These are phyloP conservation scores for Lophius piscatorius DNA, from an alignment of 2,113 vertebrate species.

Conservation along the genomic window DNA sequence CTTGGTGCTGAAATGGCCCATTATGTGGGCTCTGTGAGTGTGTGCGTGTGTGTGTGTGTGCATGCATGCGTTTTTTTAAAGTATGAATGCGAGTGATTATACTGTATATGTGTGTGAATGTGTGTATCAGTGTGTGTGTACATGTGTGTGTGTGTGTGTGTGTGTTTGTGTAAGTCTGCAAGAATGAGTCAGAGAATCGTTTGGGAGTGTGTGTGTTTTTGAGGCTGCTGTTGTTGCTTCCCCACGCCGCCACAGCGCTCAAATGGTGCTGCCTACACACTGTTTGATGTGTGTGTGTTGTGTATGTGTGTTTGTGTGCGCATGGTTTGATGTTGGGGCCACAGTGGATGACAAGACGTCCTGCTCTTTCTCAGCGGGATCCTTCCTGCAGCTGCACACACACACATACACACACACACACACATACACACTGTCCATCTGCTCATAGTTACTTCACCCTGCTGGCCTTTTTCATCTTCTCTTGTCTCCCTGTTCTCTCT, in stretches of 20 bases:
- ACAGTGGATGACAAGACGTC: slow-evolving; percentile 70
- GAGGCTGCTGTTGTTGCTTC: slow-evolving; percentile 68
- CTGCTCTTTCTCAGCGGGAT: slow-evolving; percentile 78
- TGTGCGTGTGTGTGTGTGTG: slow-evolving; percentile 37
- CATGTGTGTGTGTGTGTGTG: slow-evolving; percentile 18
- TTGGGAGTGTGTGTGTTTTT: slow-evolving; percentile 21
- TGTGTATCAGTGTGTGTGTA: slow-evolving; percentile 30
- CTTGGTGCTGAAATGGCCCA: slow-evolving; percentile 72
- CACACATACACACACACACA: slow-evolving; percentile 26
- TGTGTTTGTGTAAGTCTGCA: no score
- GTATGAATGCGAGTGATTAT: slow-evolving; percentile 61
- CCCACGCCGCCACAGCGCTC: slow-evolving; percentile 50
- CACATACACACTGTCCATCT: slow-evolving; percentile 68
- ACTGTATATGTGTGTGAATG: slow-evolving; percentile 44
- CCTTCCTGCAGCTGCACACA: slow-evolving; percentile 69
- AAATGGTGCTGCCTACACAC: slow-evolving; percentile 52
- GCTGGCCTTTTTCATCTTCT: slow-evolving; percentile 63
- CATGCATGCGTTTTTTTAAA: slow-evolving; percentile 50
- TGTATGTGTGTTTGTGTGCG: slow-evolving; percentile 10
- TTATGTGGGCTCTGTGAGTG: slow-evolving; percentile 67
- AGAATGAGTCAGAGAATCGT: no score
- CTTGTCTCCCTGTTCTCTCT: slow-evolving; percentile 44
- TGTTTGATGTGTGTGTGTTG: slow-evolving; percentile 70
- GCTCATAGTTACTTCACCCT: slow-evolving; percentile 74
- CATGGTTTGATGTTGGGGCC: slow-evolving; percentile 64